These are phyloP conservation scores for Lepidocyrtoides sp. DNA, from an alignment of 2,888 invertebrate species.

Conservation along the genomic window DNA sequence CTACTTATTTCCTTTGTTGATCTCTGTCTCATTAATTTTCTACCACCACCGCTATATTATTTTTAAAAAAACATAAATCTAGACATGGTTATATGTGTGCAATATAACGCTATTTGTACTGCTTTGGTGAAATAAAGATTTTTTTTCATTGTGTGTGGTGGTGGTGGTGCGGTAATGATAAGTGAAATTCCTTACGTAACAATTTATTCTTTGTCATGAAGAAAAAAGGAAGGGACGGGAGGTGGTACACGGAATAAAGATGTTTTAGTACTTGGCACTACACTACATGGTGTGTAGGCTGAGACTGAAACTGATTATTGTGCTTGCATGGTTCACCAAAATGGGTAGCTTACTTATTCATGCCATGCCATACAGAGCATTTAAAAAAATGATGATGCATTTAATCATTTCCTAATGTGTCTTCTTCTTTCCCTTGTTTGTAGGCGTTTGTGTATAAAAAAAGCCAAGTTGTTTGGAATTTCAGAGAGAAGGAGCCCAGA, in stretches of 20 bases:
- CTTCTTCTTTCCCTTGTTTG: conserved; percentile 29
- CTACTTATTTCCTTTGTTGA: conserved; percentile 56
- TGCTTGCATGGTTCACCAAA: too few relatives aligned
- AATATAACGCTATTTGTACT: conserved; percentile 6
- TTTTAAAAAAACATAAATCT: background rate
- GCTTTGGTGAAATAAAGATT: background rate
- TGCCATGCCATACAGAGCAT: background rate
- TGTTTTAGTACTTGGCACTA: conserved; percentile 61
- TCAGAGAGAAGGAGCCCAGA: background rate
- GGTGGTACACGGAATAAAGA: conserved; percentile 49
- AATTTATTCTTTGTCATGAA: conserved; percentile 65
- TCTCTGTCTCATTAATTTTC: conserved; percentile 76
- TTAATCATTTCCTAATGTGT: conserved; percentile 67
- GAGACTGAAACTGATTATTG: background rate
- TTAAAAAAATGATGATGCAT: conserved; percentile 34
- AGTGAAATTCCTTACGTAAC: conserved; percentile 66
- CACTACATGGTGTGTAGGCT: conserved; percentile 10
- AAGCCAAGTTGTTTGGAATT: conserved; percentile 12
- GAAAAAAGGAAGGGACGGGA: conserved; percentile 47
- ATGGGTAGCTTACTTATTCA: background rate
- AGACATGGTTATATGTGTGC: background rate
- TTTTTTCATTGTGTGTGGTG: conserved; percentile 74
- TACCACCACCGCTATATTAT: conserved; percentile 24
- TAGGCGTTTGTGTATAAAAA: background rate
- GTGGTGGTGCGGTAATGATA: conserved; percentile 72